phyloP scores from a whole-genome alignment of 2,888 invertebrate genomes.

The Melinaea menophilus region DNA sequence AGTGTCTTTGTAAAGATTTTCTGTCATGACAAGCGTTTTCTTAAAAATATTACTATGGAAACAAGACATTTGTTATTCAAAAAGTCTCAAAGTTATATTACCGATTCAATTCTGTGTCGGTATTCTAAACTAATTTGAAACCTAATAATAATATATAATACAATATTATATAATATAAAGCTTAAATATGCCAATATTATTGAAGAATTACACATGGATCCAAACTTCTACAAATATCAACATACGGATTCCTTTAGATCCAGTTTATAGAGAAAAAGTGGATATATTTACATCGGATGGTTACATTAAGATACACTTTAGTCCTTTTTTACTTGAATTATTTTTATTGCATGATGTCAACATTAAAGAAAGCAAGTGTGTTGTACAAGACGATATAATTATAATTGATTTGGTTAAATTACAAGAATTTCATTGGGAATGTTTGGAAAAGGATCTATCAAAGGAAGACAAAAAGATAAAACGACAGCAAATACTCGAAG shows the following conservation, averaged over 20 bases:
- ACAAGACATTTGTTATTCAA: conserved; percentile 14
- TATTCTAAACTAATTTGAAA: too few relatives aligned
- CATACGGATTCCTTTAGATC: conserved; percentile 82
- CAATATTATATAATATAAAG: neutral
- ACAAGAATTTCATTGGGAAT: conserved; percentile 75
- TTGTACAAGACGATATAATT: conserved; percentile 79
- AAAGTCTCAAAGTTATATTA: neutral
- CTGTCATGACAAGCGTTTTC: too few relatives aligned
- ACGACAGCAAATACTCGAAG: conserved; percentile 77
- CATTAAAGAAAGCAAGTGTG: conserved; percentile 80
- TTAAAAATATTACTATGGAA: conserved; percentile 6
- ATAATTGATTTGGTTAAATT: conserved; percentile 82
- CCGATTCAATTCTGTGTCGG: neutral
- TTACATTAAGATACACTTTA: conserved; percentile 85
- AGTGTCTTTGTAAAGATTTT: too few relatives aligned
- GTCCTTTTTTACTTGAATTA: conserved; percentile 86
- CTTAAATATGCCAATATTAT: conserved; percentile 81
- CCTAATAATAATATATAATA: too few relatives aligned
- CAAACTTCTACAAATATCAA: conserved; percentile 80
- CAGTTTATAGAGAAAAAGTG: conserved; percentile 79
- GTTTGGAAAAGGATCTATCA: conserved; percentile 73
- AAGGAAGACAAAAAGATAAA: conserved; percentile 77
- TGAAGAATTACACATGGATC: conserved; percentile 87
- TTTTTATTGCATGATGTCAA: conserved; percentile 81
- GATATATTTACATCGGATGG: conserved; percentile 83